Evolutionary conservation across 2,113 vertebrate genomes (phyloP), one percentile per base, ranked within the genome.

Genomic region (Syngnathus typhle): DNA sequence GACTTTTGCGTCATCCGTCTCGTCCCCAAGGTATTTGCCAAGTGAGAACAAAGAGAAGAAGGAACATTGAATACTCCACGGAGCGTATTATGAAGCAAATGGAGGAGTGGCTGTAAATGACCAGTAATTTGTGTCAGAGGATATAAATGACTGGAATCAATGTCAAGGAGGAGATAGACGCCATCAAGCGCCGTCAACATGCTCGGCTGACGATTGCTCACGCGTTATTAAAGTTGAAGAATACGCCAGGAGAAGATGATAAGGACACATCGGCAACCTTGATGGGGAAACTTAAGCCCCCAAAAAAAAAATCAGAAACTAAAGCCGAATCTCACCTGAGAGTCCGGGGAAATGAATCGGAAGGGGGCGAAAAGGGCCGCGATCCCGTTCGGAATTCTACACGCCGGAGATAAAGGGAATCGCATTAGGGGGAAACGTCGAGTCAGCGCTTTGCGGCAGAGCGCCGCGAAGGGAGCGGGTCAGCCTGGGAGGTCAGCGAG

Each of bases 111-210:
- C 64, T 65, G 72, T 85, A 88, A 84, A 88, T 87, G 82, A 83
- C 80, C 64, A 51, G 81, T 88, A 70, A 90, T 89, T 85, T 83
- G 72, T 84, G 84, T 84, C 85, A 77, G 63, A 80, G 71, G 75
- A 82, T 81, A 85, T 88, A 84, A 87, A 77, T 87, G 82, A 77
- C 79, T 23, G 55, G 76, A 84, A 84, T 87, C 85, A 78, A 81
- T 84, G 82, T 84, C 82, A 78, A 63, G 76, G 77, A 79, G 75
- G 75, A 76, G 69, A 80, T 69, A 49, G 55, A 60, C 67, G 49
- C 74, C 63, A 70, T 74, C 55, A 75, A 64, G 36, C 65, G 60
- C 6, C 21, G 81, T 80, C 81, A 78, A 82, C 75, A 76, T 76
- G 52, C 49, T 43, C 37, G 71, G 64, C 54, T 12, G 75, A 58